Base-by-base conservation (phyloP, 30 jellyfish, hydroid and myxozoan species). In the Phacellophora camtschatica region DNA sequence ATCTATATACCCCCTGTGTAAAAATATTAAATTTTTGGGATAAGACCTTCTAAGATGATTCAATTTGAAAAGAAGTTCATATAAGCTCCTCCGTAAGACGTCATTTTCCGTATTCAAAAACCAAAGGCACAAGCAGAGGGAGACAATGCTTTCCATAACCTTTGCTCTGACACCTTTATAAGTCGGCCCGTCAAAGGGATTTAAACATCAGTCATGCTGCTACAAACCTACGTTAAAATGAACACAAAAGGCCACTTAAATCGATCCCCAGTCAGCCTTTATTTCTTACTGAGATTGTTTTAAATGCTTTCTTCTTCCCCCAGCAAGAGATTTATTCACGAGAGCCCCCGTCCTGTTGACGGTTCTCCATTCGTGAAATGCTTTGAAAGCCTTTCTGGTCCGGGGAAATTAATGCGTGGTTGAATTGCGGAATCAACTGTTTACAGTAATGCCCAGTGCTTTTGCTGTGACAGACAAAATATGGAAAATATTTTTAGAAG, bases 151-250 rank as follows among this genome's bases (percentile, higher is more conserved):
- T 5, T 71, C 50, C 48, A 71, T 50, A 46, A 71, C 27, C 84
- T 71, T 71, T 71, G 29, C 70, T 71, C 31, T 12, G 4, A 71
- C 50, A 37, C 84, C 69, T 12, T 13, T 35, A 46, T 71, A 71
- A 45, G 69, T 61, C 84, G 53, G 50, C 35, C 84, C 84, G 43
- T 53, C 84, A 71, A 71, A 71, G 63, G 84, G 34, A 51, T 71
- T 71, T 71, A 71, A 71, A 62, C 57, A 71, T 53, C 51, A 46
- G 48, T 71, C 84, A 71, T 53, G 84, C 84, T 71, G 84, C 72
- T 50, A 24, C 36, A 71, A 35, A 71, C 16, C 72, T 51, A 57
- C 84, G 84, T 46, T 71, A 48, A 71, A 71, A 63, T 25, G 25
- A 18, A 36, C 24, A 46, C 71, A 71, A 71, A 37, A 58, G 39